phyloP scores from a whole-genome alignment of 2,888 invertebrate species.

The Cremastinae sp. region DNA sequence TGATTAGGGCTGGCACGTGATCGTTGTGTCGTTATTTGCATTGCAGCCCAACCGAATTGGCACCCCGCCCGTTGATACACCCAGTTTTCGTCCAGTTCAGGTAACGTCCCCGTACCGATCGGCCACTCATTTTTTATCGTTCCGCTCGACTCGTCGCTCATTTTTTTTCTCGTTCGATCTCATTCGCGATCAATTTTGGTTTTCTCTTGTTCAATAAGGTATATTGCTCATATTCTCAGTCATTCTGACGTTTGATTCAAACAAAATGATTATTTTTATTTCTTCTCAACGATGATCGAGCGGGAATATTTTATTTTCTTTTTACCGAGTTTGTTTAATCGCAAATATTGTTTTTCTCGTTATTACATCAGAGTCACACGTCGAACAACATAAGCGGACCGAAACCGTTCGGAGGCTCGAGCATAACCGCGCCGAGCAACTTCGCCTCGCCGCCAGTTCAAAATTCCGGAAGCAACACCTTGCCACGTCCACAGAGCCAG shows the following conservation, averaged over 20 bases:
- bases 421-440: conserved; percentile 68
- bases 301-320: neutral
- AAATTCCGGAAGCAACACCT: conserved; percentile 74
- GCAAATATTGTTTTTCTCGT: conserved; percentile 11
- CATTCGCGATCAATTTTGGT: conserved; percentile 4
- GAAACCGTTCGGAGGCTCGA: conserved; percentile 77
- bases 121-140: conserved; percentile 56
- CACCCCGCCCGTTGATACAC: conserved; percentile 77
- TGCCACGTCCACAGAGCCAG: conserved; percentile 77
- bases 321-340: neutral
- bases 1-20: conserved; percentile 70
- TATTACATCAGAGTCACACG: conserved; percentile 59
- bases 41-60: conserved; percentile 77
- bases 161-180: conserved; percentile 36
- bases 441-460: conserved; percentile 70
- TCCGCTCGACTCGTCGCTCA: conserved; percentile 31
- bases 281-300: neutral
- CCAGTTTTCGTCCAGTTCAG: conserved; percentile 78
- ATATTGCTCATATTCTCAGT: neutral
- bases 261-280: neutral
- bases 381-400: conserved; percentile 75
- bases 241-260: too few relatives aligned
- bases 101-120: conserved; percentile 74
- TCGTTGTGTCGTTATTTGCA: conserved; percentile 75
- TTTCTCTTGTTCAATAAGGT: conserved; percentile 21